Evolutionary conservation across 1,140 invertebrate species (phyloP), one percentile per base, ranked within the genome.

Genomic region (Daktulosphaira vitifoliae): DNA sequence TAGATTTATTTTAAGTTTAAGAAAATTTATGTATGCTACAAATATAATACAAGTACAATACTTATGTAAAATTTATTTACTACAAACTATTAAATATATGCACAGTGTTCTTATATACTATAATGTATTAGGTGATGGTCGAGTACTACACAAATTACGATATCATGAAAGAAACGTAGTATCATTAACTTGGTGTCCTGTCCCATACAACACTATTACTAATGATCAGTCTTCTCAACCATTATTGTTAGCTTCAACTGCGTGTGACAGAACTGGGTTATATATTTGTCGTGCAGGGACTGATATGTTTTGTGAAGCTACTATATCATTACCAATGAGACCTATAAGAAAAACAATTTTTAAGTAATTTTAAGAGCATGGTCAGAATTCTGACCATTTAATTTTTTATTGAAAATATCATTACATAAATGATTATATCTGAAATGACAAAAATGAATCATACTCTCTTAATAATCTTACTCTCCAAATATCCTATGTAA

Each of bases 171-270:
- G 80, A n/a, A 82, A 86, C 69, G 78, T 89, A 46, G 72, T 81
- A 7, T 83, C 81, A 68, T 68, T 90, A 23, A 80, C 81, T 29
- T 90, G 87, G 87, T 89, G 86, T 76, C 87, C 87, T 13, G 73
- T 76, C 20, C 72, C 78, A 37, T 68, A 74, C 29, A 81, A 81
- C 74, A 70, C 82, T 51, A 71, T 82, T 23, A 70, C 37, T 66
- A 71, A 59, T 23, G 66, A 68, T 75, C 73, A 72, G 68, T 51
- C 69, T 16, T 66, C 69, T 26, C 75, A 72, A 68, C 78, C 79
- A 65, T 74, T 75, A 50, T 69, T 82, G 20, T 71, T 83, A 54
- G 81, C 81, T 48, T 79, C 80, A 54, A 78, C 76, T 22, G 74
- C 73, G 20, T 79, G 76, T 70, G 78, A 79, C 68, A 75, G 74